Evolutionary conservation across 2,113 vertebrate species (phyloP), one percentile per base, ranked within the genome.

Genomic region (Patagioenas fasciata): DNA sequence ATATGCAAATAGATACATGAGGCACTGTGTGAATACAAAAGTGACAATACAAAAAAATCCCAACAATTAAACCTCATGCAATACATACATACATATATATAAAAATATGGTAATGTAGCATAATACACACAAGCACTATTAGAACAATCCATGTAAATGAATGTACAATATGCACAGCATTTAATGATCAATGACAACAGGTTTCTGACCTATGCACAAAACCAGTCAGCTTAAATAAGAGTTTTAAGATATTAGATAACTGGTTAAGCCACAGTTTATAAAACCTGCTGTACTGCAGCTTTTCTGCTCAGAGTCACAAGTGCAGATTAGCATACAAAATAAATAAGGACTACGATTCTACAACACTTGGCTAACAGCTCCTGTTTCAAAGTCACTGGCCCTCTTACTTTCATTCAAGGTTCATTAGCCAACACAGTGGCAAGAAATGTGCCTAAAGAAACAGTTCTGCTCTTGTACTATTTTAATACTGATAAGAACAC

Each of bases 401-500:
- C 58, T 84, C 88, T 92, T 74, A 74, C 57, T 96, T 91, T 64
- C 92, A 95, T 91, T 94, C 92, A 96, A 96, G 91, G 85, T 64
- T 96, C 60, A 24, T 77, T 69, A 95, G 92, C 84, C 93, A 94
- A 93, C 73, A 93, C 47, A 47, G 80, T 61, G 88, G 91, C 91
- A 94, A 74, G 94, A 95, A 79, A 79, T 15, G 60, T 92, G 95
- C 93, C 90, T 91, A 72, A 93, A 93, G 81, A 93, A 93, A 80
- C 79, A 94, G 78, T 73, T 96, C 67, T 48, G 36, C 81, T 93
- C 84, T 64, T 57, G 80, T 62, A 85, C 73, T 95, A 58, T 62
- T 96, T 94, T 97, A 97, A 97, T 97, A 97, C 97, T 97, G 97
- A 95, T 96, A 96, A 84, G 67, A 86, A 90, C 23, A 83, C 9